Evolutionary conservation across 2,888 invertebrate genomes (phyloP).

Genomic region (Melanostoma mellinum): DNA sequence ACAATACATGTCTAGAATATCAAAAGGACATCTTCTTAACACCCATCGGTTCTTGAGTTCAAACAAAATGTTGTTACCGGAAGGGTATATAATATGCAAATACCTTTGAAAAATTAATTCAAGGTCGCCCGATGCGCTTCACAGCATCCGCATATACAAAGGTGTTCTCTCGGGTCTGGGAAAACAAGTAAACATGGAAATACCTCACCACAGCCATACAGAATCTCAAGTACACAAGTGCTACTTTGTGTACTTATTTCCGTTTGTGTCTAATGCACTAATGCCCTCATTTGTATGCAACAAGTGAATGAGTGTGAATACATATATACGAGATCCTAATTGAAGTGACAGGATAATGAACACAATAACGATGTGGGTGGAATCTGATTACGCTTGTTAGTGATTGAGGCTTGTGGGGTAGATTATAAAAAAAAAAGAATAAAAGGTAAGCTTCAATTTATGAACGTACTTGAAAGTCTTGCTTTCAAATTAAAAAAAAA

Average conservation of each 20-base stretch:
- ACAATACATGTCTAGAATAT: no score
- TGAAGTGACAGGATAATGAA: constrained; percentile 65
- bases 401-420: neutral
- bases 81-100: constrained; percentile 14
- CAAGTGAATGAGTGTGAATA: constrained; percentile 36
- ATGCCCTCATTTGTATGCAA: constrained; percentile 53
- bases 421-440: no score
- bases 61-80: neutral
- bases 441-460: no score
- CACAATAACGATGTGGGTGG: constrained; percentile 45
- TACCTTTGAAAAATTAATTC: constrained; percentile 39
- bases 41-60: no score
- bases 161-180: neutral
- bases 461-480: no score
- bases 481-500: no score
- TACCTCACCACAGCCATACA: neutral
- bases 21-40: no score
- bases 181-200: constrained; percentile 36
- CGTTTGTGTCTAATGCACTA: constrained; percentile 34
- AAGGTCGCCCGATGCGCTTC: constrained; percentile 36
- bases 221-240: neutral
- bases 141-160: neutral
- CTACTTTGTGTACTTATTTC: constrained; percentile 21
- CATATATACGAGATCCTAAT: constrained; percentile 42
- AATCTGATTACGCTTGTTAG: constrained; percentile 51